A percentile compares a stretch with the other conserved stretches of the same genome.
These are phyloP conservation scores for Schizopygopsis pylzovi DNA, from an alignment of 2,797 vertebrate species.

Conservation along the genomic window DNA sequence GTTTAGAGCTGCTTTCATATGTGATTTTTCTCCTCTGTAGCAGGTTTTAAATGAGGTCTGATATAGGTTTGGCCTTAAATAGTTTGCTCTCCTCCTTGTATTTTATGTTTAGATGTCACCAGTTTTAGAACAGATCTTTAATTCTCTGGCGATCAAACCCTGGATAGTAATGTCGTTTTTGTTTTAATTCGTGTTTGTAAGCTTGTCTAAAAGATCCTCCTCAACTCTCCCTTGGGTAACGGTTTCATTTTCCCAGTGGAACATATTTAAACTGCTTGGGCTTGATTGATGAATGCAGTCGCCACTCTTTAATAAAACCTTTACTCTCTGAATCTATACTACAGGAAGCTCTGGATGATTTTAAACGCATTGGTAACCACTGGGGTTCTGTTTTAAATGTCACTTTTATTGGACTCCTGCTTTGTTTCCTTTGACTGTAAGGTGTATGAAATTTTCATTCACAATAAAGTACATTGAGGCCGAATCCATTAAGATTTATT, in stretches of 20 bases:
- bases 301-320: not conserved
- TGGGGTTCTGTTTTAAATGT: not conserved
- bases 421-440: constrained; percentile 24
- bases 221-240: not conserved
- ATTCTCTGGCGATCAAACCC: not conserved
- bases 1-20: constrained; percentile 6
- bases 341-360: constrained; percentile 12
- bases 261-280: not conserved
- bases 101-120: constrained; percentile 8
- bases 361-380: not conserved
- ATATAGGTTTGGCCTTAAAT: constrained; percentile 14
- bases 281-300: not conserved
- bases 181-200: not conserved
- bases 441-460: not conserved
- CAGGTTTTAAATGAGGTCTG: constrained; percentile 11
- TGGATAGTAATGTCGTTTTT: not conserved
- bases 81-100: not conserved
- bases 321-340: not conserved
- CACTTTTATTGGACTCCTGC: constrained; percentile 19
- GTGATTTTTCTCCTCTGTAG: constrained; percentile 5
- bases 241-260: not conserved
- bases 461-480: constrained; percentile 40
- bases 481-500: not conserved
- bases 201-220: not conserved
- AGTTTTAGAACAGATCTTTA: not conserved